Base-by-base conservation (phyloP, 2,797 vertebrate genomes). In the Neomorphus geoffroyi region DNA sequence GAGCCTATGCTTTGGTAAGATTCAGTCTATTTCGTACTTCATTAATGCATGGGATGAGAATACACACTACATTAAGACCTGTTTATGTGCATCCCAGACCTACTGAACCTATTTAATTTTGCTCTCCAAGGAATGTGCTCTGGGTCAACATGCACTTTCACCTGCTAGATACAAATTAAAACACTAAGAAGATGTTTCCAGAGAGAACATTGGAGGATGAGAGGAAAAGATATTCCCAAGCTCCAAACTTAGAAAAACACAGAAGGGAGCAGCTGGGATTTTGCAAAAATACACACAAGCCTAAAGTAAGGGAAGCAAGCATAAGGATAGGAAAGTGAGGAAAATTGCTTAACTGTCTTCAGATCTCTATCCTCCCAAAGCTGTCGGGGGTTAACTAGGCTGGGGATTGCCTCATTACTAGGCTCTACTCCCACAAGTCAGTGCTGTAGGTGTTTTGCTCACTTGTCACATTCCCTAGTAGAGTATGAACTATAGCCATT, bases 61-160 rank as follows among this genome's bases (percentile, higher is more conserved):
- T 61, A 57, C 69, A 90, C 54, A 72, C 53, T 93, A 43, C 81
- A 89, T 85, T 94, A 95, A 94, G 69, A 67, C n/a, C 72, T 91
- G 79, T 92, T 94, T 95, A 93, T 86, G 91, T 79, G 72, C 58
- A 78, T 78, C 46, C 54, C 75, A 90, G 54, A 86, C 65, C 69
- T 80, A 74, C 65, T 67, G 73, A 91, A 94, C 61, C 72, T 91
- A 69, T 74, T 96, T 93, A 94, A 92, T 95, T 89, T 94, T 80
- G 27, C 41, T 96, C 65, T 95, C 79, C 28, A 27, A 89, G 86
- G 88, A 95, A 91, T 3, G 53, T 69, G 43, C 54, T 89, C 61
- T 87, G 60, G 75, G 67, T 93, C 84, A 95, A 90, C 71, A 71
- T 0, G 0, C 50, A 51, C 80, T 86, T 90, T 90, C 87, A 93